Conservation (phyloP, 2,113 vertebrate species). For the Mesoclemmys tuberculata region DNA sequence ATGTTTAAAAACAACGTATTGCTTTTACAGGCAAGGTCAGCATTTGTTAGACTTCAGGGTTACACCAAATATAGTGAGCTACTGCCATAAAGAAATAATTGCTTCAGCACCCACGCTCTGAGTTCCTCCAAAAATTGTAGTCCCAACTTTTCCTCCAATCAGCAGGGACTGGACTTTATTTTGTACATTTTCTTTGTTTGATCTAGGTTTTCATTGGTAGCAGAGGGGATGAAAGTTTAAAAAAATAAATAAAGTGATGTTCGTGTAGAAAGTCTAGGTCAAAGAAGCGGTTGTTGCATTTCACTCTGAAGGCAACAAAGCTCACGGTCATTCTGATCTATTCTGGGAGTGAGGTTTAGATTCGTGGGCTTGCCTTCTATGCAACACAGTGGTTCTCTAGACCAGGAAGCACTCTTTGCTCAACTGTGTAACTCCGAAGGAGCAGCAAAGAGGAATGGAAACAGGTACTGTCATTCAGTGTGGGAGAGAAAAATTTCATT, state of each 20-base stretch:
- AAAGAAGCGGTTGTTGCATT: constrained; percentile 62
- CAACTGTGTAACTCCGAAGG: constrained; percentile 68
- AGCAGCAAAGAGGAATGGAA: constrained; percentile 49
- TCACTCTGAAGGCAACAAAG: constrained; percentile 13
- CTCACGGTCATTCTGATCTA: constrained; percentile 60
- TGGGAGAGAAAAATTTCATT: not conserved
- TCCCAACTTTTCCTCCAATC: not conserved
- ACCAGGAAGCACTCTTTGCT: constrained; percentile 67
- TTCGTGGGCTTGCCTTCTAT: constrained; percentile 3
- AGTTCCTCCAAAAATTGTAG: constrained; percentile 41
- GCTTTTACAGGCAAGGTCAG: constrained; percentile 80
- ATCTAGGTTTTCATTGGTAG: not conserved
- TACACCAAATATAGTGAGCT: constrained; percentile 39
- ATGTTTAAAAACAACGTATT: constrained; percentile 80
- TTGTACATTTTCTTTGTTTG: not conserved
- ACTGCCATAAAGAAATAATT: constrained; percentile 38
- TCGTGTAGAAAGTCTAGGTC: constrained; percentile 74
- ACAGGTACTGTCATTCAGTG: constrained; percentile 59
- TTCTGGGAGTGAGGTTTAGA: constrained; percentile 58
- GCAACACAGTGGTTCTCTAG: constrained; percentile 61
- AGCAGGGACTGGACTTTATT: not conserved
- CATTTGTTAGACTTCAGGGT: constrained; percentile 70
- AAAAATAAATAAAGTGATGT: constrained; percentile 24
- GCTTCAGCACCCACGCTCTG: constrained; percentile 4
- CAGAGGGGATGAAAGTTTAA: not conserved